phyloP scores from a whole-genome alignment of 2,113 vertebrate genomes.

The Leptosomus discolor region DNA sequence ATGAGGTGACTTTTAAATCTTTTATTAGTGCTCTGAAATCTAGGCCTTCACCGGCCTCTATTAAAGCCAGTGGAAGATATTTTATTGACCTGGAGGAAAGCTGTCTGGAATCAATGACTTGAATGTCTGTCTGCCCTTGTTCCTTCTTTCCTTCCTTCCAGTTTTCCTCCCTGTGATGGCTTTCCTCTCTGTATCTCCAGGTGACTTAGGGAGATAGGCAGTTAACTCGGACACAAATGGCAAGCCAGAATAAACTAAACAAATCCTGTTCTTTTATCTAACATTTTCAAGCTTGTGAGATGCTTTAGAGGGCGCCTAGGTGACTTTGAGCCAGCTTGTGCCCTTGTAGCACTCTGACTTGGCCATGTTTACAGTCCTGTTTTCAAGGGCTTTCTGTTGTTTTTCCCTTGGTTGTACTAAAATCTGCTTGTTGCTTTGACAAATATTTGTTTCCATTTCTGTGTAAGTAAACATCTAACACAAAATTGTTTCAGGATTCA shows the following conservation, averaged over 20 bases:
- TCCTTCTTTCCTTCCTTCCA: neutral
- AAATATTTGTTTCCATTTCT: conserved; percentile 46
- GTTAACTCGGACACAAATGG: neutral
- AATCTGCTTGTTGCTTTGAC: conserved; percentile 5
- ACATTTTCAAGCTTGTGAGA: neutral
- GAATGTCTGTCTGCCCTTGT: neutral
- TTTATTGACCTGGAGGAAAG: neutral
- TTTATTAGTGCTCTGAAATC: neutral
- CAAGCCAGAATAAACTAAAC: neutral
- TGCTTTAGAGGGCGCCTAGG: neutral
- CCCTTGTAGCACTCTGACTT: neutral
- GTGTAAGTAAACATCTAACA: neutral
- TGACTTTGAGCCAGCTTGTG: conserved; percentile 11
- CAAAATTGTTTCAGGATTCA: conserved; percentile 6
- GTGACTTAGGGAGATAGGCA: neutral
- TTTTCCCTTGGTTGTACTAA: neutral
- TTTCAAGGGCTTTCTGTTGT: neutral
- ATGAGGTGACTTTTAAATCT: neutral
- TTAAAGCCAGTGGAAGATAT: neutral
- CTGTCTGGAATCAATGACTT: neutral
- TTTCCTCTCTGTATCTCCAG: neutral
- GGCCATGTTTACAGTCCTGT: neutral
- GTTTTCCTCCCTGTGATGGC: neutral
- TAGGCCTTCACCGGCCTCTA: neutral
- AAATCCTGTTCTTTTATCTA: neutral